Evolutionary conservation across 2,113 vertebrate species (phyloP), one percentile per base, ranked within the genome.

Genomic region (Hemibates koningsi): DNA sequence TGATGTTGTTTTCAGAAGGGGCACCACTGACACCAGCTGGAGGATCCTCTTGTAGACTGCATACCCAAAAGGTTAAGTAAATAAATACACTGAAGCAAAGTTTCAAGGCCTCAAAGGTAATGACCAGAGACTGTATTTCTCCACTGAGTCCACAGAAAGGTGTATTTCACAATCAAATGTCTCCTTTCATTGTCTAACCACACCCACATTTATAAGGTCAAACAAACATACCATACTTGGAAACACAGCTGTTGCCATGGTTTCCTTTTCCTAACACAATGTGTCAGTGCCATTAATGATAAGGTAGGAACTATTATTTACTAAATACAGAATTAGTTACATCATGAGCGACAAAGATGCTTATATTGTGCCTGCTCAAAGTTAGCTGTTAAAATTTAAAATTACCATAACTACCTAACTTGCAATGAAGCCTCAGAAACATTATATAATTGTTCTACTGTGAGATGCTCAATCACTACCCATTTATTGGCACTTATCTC

Each of bases 1-100:
- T 98, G 85, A 99, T 99, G 97, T 99, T 99, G 97, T 99, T 99
- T 95, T 99, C 98, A 0, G 98, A 98, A 2, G 98, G 98, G 71
- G 98, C 98, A 48, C 98, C 98, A 81, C 98, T 99, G 80, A 98
- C 98, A 81, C 98, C 98, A 36, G 98, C 98, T 38, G 98, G 98
- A 85, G 98, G 98, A 90, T 99, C 98, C 93, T 99, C 98, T 95
- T 99, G 98, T 86, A 99, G 95, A 95, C 98, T 99, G 83, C 3
- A 79, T 7, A 63, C 45, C 8, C 54, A 85, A 78, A 82, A 34
- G 2, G 17, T 24, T 2, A 48, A 48, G 17, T 48, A 19, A 43
- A 68, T 68, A 38, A 21, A 68, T 38, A 68, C 63, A 68, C 63
- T 21, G 19, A 38, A 68, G 34, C 63, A 38, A 68, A 38, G 63